These are phyloP conservation scores for Falco naumanni DNA, from an alignment of 2,797 vertebrate genomes.

Conservation along the genomic window DNA sequence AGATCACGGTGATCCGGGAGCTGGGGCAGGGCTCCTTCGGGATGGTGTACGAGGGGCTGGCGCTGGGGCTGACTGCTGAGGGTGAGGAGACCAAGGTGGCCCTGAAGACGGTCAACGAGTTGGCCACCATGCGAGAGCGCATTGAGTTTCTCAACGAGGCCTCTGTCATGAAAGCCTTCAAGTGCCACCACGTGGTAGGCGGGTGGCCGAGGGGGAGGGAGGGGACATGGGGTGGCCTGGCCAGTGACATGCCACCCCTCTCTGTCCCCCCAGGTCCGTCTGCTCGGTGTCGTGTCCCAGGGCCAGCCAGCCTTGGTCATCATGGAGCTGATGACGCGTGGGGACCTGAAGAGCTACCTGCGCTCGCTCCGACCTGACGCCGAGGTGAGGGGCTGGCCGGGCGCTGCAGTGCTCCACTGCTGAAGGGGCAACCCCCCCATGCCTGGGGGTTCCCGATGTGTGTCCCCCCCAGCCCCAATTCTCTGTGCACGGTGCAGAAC, in stretches of 20 bases:
- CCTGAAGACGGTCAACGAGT: slow-evolving; percentile 83
- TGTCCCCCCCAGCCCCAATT: too few species aligned
- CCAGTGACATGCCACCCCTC: neutral
- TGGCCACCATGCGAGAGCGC: slow-evolving; percentile 78
- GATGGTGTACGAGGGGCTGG: slow-evolving; percentile 84
- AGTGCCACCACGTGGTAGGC: slow-evolving; percentile 83
- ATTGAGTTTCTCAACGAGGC: slow-evolving; percentile 84
- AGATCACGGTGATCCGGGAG: slow-evolving; percentile 79
- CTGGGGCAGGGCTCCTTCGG: slow-evolving; percentile 84
- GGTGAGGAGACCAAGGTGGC: slow-evolving; percentile 77
- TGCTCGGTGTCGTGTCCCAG: slow-evolving; percentile 82
- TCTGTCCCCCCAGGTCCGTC: slow-evolving; percentile 72
- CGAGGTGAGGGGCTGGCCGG: slow-evolving; percentile 66
- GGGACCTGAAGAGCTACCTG: slow-evolving; percentile 83
- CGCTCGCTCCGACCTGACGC: slow-evolving; percentile 78
- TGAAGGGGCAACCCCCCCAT: neutral
- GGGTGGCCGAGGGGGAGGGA: neutral
- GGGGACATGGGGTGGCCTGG: rapidly evolving
- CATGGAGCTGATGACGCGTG: slow-evolving; percentile 83
- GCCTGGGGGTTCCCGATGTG: rapidly evolving
- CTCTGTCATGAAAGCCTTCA: slow-evolving; percentile 84
- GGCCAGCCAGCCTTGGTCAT: slow-evolving; percentile 84
- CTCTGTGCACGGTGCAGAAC: slow-evolving; percentile 51
- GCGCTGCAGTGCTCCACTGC: rapidly evolving
- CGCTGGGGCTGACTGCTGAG: slow-evolving; percentile 60